Evolutionary conservation across 2,113 vertebrate genomes (phyloP).

Genomic region (Notechis scutatus): DNA sequence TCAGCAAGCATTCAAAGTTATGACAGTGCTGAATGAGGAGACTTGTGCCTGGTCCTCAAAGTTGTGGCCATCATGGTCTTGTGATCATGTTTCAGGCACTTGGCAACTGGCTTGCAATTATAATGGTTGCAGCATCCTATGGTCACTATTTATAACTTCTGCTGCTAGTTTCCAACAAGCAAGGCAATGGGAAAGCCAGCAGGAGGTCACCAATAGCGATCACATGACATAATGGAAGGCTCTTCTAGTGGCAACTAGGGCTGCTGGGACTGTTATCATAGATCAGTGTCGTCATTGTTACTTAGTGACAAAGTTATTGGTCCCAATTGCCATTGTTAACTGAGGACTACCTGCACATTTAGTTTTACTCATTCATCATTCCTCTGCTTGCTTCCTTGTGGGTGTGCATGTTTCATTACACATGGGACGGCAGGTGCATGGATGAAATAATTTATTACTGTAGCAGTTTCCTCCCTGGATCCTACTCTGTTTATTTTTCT

Average conservation of each 20-base stretch:
- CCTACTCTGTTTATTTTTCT: neutral
- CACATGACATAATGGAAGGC: neutral
- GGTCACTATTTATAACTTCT: neutral
- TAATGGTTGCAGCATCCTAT: neutral
- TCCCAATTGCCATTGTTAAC: neutral
- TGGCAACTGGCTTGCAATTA: neutral
- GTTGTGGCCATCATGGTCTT: neutral
- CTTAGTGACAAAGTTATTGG: neutral
- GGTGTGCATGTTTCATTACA: neutral
- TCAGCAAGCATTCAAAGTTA: neutral
- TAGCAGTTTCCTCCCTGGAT: neutral
- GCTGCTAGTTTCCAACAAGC: neutral
- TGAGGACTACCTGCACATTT: neutral
- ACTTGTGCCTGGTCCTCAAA: neutral
- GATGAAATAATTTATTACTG: neutral
- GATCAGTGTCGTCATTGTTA: neutral
- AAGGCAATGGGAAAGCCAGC: neutral
- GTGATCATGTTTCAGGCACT: neutral
- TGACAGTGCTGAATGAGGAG: neutral
- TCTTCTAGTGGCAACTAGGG: neutral
- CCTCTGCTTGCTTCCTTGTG: neutral
- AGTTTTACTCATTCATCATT: neutral
- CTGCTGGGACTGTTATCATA: neutral
- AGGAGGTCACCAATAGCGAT: neutral
- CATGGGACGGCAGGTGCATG: neutral